Conservation (phyloP, 2,113 vertebrate genomes). For the Laticauda laticaudata region DNA sequence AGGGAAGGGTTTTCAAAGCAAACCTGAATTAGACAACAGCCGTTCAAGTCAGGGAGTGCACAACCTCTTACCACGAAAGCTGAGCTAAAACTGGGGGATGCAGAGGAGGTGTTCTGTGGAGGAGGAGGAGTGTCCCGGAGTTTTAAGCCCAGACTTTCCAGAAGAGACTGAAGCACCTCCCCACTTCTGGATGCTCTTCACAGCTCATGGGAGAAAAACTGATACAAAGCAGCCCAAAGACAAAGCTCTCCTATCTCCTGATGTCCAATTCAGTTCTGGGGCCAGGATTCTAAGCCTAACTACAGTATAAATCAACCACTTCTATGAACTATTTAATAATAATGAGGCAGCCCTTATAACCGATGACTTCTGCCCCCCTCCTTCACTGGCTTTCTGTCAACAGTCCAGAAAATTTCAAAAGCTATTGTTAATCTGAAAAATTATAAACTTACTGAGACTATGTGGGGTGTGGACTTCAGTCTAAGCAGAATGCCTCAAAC, state of each 20-base stretch:
- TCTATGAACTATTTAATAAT: not conserved
- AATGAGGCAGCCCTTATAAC: not conserved
- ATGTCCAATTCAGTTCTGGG: not conserved
- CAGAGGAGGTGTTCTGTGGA: no score
- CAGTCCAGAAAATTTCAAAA: not conserved
- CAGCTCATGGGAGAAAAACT: no score
- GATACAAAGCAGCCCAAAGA: not conserved
- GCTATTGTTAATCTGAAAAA: not conserved
- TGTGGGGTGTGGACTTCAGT: not conserved
- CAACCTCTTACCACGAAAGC: no score
- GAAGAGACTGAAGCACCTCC: no score
- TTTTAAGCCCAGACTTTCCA: no score
- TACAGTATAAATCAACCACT: not conserved
- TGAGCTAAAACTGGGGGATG: no score
- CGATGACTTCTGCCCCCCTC: not conserved
- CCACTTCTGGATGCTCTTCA: no score
- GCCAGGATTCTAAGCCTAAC: not conserved
- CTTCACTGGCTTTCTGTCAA: not conserved
- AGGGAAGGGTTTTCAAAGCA: no score
- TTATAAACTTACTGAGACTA: not conserved
- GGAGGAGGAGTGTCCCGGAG: no score
- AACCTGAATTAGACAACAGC: no score
- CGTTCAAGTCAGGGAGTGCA: no score
- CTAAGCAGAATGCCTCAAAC: not conserved
- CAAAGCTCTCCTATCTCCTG: not conserved